These are phyloP conservation scores for Lepidurus packardi DNA, from an alignment of 1,140 invertebrate genomes.

Conservation along the genomic window DNA sequence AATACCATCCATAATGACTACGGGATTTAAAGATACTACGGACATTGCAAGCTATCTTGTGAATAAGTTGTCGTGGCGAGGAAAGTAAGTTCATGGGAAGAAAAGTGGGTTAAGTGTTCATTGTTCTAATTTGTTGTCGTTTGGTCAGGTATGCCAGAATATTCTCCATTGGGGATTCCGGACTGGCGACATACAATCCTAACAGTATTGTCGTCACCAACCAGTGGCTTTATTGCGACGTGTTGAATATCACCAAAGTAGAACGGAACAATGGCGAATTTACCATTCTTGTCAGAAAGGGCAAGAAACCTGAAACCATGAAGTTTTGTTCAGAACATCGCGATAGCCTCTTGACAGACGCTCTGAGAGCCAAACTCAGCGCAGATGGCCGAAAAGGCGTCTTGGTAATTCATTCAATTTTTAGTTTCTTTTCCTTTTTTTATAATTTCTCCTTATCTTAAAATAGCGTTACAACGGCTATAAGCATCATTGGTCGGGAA, in stretches of 20 bases:
- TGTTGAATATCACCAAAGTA: slow-evolving; percentile 64
- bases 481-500: slow-evolving; percentile 94
- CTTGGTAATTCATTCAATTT: neutral
- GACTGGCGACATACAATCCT: slow-evolving; percentile 96
- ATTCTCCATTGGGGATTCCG: slow-evolving; percentile 90
- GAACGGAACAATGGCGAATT: slow-evolving; percentile 60
- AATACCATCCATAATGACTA: neutral
- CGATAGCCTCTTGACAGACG: slow-evolving; percentile 83
- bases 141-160: slow-evolving; percentile 84
- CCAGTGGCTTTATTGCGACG: slow-evolving; percentile 80
- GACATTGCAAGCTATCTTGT: neutral
- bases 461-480: slow-evolving; percentile 79
- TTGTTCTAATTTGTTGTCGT: slow-evolving; percentile 36
- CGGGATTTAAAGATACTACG: neutral
- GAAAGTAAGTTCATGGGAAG: neutral
- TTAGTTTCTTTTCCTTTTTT: slow-evolving; percentile 45
- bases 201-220: slow-evolving; percentile 92
- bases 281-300: slow-evolving; percentile 76
- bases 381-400: slow-evolving; percentile 34
- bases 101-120: too few relatives aligned
- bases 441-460: slow-evolving; percentile 25
- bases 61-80: neutral
- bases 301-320: slow-evolving; percentile 84
- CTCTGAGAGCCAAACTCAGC: slow-evolving; percentile 53
- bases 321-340: slow-evolving; percentile 95